These are phyloP conservation scores for Morinoia aosen DNA, from an alignment of 2,888 invertebrate genomes.

Conservation along the genomic window DNA sequence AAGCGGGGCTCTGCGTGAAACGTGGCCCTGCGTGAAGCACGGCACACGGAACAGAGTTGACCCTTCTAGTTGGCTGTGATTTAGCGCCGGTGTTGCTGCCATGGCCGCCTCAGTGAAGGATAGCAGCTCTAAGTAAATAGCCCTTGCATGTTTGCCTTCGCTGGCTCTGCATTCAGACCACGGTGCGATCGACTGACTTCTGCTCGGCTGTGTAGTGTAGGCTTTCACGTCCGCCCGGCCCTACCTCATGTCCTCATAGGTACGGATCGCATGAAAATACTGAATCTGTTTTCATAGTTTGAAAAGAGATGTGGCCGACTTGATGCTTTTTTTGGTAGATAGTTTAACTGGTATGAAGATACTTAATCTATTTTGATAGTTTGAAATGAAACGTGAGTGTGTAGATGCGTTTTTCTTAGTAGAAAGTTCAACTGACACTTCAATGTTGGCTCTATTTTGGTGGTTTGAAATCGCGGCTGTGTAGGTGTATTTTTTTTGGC, in stretches of 20 bases:
- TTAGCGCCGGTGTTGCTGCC: background rate
- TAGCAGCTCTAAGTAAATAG: background rate
- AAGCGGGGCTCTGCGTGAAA: background rate
- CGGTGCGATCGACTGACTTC: conserved; percentile 1
- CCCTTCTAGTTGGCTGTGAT: background rate
- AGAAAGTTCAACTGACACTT: no score
- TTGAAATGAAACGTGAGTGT: no score
- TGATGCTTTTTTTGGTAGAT: no score
- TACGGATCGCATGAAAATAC: background rate
- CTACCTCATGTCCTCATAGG: background rate
- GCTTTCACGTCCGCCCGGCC: background rate
- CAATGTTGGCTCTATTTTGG: no score
- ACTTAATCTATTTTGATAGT: no score
- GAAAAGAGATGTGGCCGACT: background rate
- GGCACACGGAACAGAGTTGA: background rate
- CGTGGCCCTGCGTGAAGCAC: background rate
- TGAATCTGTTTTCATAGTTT: background rate
- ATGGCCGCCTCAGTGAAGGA: background rate
- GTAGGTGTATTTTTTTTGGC: no score
- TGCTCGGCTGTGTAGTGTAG: background rate
- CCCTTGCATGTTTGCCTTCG: background rate
- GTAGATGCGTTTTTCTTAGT: no score
- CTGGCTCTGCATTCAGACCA: background rate
- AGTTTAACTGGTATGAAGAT: no score
- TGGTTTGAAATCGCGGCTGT: no score